Evolutionary conservation across 2,113 vertebrate species (phyloP).

Genomic region (Prochilodus magdalenae): DNA sequence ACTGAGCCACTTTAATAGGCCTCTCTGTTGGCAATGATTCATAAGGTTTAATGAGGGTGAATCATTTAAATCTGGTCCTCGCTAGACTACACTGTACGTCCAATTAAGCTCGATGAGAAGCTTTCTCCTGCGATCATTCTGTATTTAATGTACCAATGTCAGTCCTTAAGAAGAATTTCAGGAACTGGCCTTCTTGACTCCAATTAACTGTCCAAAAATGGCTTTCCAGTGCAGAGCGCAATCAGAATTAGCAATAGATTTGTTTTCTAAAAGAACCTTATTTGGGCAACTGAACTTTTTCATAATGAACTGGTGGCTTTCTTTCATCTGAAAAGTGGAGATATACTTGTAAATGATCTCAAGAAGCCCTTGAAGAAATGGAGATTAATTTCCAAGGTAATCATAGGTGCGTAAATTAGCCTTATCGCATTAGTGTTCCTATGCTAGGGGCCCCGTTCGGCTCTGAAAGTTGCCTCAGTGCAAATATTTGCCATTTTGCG

Average conservation of each 20-base stretch:
- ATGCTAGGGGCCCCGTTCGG: slow-evolving; percentile 69
- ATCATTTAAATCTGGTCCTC: slow-evolving; percentile 38
- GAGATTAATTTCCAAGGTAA: slow-evolving; percentile 76
- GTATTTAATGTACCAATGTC: background rate
- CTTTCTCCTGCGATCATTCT: slow-evolving; percentile 19
- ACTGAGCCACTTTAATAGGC: slow-evolving; percentile 14
- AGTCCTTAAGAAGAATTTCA: slow-evolving; percentile 27
- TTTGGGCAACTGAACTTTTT: slow-evolving; percentile 63
- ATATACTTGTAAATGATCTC: slow-evolving; percentile 63
- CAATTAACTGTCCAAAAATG: slow-evolving; percentile 23
- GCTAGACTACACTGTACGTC: slow-evolving; percentile 14
- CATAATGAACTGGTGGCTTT: slow-evolving; percentile 60
- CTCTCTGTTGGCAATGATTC: slow-evolving; percentile 36
- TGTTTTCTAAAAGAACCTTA: background rate
- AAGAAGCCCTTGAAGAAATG: slow-evolving; percentile 71
- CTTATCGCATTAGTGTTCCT: slow-evolving; percentile 73
- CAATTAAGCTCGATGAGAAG: slow-evolving; percentile 44
- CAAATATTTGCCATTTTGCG: slow-evolving; percentile 76
- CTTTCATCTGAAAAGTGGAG: slow-evolving; percentile 61
- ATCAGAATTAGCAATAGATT: slow-evolving; percentile 60
- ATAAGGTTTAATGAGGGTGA: slow-evolving; percentile 46
- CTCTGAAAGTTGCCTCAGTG: slow-evolving; percentile 63
- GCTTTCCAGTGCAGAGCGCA: background rate
- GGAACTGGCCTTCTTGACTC: slow-evolving; percentile 3
- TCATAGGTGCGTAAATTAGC: slow-evolving; percentile 74